These are phyloP conservation scores for Hydractinia echinata DNA, from an alignment of 30 jellyfish, hydroid and myxozoan species.

Conservation along the genomic window DNA sequence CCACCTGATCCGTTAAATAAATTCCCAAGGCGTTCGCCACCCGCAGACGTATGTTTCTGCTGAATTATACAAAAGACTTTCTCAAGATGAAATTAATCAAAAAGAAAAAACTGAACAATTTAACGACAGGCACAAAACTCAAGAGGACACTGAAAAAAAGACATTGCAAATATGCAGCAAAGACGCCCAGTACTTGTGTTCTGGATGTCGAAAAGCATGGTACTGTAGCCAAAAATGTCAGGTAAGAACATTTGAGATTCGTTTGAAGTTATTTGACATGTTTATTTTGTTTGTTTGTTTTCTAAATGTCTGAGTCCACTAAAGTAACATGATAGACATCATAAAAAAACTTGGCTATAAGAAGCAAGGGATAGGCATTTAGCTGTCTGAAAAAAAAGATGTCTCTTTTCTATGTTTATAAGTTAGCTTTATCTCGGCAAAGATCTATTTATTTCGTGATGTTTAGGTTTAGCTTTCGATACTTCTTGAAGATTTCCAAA, in stretches of 20 bases:
- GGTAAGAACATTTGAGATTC: constrained; percentile 30
- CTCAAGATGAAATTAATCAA: background rate
- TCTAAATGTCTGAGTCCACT: too few relatives aligned
- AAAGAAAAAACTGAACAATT: background rate
- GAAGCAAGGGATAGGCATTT: too few relatives aligned
- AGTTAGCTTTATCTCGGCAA: too few relatives aligned
- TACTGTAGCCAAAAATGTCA: constrained; percentile 84
- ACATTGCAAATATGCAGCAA: constrained; percentile 51
- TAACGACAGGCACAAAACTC: background rate
- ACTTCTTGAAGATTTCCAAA: too few relatives aligned
- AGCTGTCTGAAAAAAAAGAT: too few relatives aligned
- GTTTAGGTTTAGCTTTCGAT: too few relatives aligned
- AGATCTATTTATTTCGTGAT: too few relatives aligned
- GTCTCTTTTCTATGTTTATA: too few relatives aligned
- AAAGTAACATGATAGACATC: too few relatives aligned
- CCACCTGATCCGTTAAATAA: background rate
- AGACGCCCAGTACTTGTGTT: constrained; percentile 62
- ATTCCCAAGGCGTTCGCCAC: background rate
- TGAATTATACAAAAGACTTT: constrained; percentile 1
- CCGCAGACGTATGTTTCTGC: constrained; percentile 4
- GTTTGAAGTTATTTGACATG: too few relatives aligned
- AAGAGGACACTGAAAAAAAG: background rate
- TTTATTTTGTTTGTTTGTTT: too few relatives aligned
- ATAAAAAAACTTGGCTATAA: too few relatives aligned
- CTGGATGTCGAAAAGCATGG: constrained; percentile 85